These are phyloP conservation scores for Drosophila meridiana DNA, from an alignment of 2,888 invertebrate species.

Conservation along the genomic window DNA sequence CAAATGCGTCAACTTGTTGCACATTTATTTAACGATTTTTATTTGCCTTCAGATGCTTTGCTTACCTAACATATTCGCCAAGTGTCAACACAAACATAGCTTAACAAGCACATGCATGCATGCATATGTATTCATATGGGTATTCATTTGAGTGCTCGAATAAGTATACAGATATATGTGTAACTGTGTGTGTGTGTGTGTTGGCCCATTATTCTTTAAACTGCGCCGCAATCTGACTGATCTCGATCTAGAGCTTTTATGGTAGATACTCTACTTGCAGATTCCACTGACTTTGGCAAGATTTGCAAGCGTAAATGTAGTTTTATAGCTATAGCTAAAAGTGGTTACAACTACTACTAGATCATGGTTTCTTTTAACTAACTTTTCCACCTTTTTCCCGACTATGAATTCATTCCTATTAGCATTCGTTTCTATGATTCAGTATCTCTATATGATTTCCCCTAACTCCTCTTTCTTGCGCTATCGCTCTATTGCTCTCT, in stretches of 20 bases:
- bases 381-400: not conserved
- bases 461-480: no score
- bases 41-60: slow-evolving; percentile 43
- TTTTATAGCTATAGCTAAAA: not conserved
- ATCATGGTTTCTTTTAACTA: no score
- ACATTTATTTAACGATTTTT: slow-evolving; percentile 43
- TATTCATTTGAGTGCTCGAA: slow-evolving; percentile 18
- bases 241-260: slow-evolving; percentile 53
- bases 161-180: slow-evolving; percentile 29
- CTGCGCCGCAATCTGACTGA: slow-evolving; percentile 73
- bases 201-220: slow-evolving; percentile 74
- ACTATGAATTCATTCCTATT: not conserved
- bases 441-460: no score
- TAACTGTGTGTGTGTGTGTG: slow-evolving; percentile 14
- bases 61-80: slow-evolving; percentile 56
- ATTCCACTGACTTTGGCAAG: slow-evolving; percentile 4
- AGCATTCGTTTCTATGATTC: no score
- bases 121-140: slow-evolving; percentile 21
- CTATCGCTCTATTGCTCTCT: no score
- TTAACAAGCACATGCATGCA: slow-evolving; percentile 17
- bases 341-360: no score
- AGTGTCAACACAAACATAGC: slow-evolving; percentile 64
- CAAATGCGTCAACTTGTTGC: slow-evolving; percentile 53
- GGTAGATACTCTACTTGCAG: slow-evolving; percentile 28
- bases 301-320: not conserved